phyloP scores from a whole-genome alignment of 2,797 vertebrate species.

The Odontamblyopus lacepedii region DNA sequence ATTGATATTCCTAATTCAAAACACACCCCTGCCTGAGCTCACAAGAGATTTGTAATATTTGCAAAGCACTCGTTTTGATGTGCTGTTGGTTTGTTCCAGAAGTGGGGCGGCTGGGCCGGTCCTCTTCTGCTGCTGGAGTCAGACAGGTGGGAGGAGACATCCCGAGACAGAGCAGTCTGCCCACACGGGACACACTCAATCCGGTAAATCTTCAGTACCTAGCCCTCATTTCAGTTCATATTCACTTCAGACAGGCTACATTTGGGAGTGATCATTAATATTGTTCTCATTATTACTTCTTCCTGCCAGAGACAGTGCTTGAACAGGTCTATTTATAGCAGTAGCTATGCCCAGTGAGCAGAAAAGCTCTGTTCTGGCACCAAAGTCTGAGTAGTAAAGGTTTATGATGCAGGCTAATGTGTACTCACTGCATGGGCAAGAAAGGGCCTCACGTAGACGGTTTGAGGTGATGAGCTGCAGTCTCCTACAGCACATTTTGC shows the following conservation, averaged over 20 bases:
- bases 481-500: slow-evolving; percentile 65
- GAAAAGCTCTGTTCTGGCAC: slow-evolving; percentile 60
- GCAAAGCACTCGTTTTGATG: slow-evolving; percentile 45
- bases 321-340: slow-evolving; percentile 75
- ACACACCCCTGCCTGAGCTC: neutral
- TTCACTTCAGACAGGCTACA: slow-evolving; percentile 43
- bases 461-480: slow-evolving; percentile 64
- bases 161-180: slow-evolving; percentile 87
- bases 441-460: slow-evolving; percentile 33
- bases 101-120: slow-evolving; percentile 90
- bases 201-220: slow-evolving; percentile 75
- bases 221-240: slow-evolving; percentile 22
- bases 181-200: slow-evolving; percentile 81
- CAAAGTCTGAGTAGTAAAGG: slow-evolving; percentile 46
- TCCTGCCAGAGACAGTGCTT: slow-evolving; percentile 62
- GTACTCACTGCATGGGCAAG: slow-evolving; percentile 42
- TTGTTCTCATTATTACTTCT: slow-evolving; percentile 59
- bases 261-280: slow-evolving; percentile 56
- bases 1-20: neutral
- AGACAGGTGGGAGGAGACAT: slow-evolving; percentile 84
- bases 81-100: slow-evolving; percentile 75
- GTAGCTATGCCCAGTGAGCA: slow-evolving; percentile 70
- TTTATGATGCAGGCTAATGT: slow-evolving; percentile 50
- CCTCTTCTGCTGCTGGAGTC: slow-evolving; percentile 90
- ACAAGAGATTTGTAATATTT: slow-evolving; percentile 15